Conservation (phyloP, 2,113 vertebrate genomes). For the Actinemys pallida region DNA sequence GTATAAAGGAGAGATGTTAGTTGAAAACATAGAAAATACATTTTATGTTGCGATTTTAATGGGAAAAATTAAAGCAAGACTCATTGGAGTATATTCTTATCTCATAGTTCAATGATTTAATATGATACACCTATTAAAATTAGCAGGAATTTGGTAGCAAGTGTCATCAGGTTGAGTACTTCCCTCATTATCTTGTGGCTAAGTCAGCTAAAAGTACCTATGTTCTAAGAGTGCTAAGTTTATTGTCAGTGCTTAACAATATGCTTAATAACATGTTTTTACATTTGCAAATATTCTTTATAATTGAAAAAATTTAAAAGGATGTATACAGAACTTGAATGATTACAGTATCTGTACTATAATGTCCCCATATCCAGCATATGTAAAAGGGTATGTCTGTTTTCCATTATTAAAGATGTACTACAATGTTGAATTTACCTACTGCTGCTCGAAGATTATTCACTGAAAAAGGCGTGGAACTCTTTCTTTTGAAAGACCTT, state of each 20-base stretch:
- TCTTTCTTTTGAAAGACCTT: slow-evolving; percentile 59
- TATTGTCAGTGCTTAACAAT: not conserved
- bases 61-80: not conserved
- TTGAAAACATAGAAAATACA: not conserved
- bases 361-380: not conserved
- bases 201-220: not conserved
- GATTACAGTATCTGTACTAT: not conserved
- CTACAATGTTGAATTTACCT: slow-evolving; percentile 63
- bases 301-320: not conserved
- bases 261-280: not conserved
- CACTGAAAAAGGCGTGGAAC: slow-evolving; percentile 65
- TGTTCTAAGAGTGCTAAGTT: not conserved
- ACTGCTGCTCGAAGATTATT: slow-evolving; percentile 73
- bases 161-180: not conserved
- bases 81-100: too few species aligned
- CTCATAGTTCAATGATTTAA: not conserved
- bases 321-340: not conserved
- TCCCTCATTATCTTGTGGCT: not conserved
- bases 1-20: not conserved
- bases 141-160: not conserved
- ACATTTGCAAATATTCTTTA: not conserved
- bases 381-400: not conserved
- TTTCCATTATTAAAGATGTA: slow-evolving; percentile 63
- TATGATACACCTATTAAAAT: not conserved
- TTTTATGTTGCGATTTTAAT: not conserved